Evolutionary conservation across 2,888 invertebrate genomes (phyloP).

Genomic region (Leistus spinibarbis): DNA sequence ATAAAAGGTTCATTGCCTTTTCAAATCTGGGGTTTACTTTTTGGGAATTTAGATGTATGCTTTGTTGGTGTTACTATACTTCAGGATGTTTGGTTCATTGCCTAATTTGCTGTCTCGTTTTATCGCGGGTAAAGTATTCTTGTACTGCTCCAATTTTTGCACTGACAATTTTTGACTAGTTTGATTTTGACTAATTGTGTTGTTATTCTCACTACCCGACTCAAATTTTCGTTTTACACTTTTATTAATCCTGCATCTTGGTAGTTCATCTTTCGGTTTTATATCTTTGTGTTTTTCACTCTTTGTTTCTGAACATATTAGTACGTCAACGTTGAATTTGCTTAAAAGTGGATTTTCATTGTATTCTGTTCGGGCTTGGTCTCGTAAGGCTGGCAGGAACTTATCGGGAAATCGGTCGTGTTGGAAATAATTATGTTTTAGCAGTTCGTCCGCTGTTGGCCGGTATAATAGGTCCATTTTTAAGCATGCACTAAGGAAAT

Average conservation of each 20-base stretch:
- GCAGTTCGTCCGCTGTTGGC: constrained; percentile 66
- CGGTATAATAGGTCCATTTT: constrained; percentile 70
- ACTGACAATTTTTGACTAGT: constrained; percentile 30
- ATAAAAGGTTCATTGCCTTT: no score
- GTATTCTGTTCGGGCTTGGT: constrained; percentile 68
- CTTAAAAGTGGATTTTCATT: constrained; percentile 61
- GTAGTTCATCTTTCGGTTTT: constrained; percentile 46
- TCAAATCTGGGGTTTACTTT: no score
- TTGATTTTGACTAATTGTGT: constrained; percentile 34
- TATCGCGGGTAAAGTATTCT: constrained; percentile 39
- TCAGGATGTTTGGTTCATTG: constrained; percentile 33
- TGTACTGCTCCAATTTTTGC: constrained; percentile 34
- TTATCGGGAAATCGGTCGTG: constrained; percentile 70
- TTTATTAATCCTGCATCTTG: constrained; percentile 54
- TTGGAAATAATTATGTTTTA: constrained; percentile 70
- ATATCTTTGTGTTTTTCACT: constrained; percentile 46
- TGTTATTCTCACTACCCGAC: constrained; percentile 45
- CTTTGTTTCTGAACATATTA: constrained; percentile 53
- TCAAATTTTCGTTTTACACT: constrained; percentile 51
- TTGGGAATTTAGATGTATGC: no score
- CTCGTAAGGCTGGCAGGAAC: constrained; percentile 69
- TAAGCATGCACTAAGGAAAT: constrained; percentile 59
- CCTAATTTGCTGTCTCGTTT: constrained; percentile 20
- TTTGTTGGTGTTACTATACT: constrained; percentile 34
- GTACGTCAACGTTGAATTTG: constrained; percentile 54